Base-by-base conservation (phyloP, 2,797 vertebrate genomes). In the Anas acuta region DNA sequence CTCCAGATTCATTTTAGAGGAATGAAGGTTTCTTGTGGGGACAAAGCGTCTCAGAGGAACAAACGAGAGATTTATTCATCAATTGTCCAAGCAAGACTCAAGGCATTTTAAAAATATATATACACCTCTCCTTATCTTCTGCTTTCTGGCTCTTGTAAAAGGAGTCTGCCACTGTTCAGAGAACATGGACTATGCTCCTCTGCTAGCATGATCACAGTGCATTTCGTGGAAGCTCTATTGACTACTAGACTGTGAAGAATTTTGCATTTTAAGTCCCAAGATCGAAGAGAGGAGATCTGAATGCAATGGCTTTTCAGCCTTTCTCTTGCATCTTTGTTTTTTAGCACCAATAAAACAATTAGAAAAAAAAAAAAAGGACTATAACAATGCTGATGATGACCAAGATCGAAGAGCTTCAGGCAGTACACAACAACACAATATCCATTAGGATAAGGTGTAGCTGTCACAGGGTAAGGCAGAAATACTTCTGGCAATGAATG, bases 211-310 rank as follows among this genome's bases (percentile, higher is more conserved):
- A 57, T 67, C 69, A 73, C 37, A 57, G 54, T n/a, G 28, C 49
- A 65, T 61, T 69, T 94, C 81, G 39, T 8, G 13, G 33, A 62
- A 78, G 43, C 30, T 84, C 47, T 51, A 17, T 74, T 80, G 82
- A 39, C 57, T 67, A 23, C 28, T 61, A 80, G 43, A 64, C 54
- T 73, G 43, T 37, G 62, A 57, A 43, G 15, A 32, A 30, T 87
- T 13, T 70, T 87, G 43, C 71, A 91, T 76, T 87, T 88, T 30
- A 84, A 84, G 67, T 56, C 60, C 45, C 43, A 61, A 62, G 90
- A 89, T 58, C 57, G 53, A 77, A 92, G 80, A 61, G 39, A 35
- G 41, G 60, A 83, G 30, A 84, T 49, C 53, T 74, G 53, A 94
- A 78, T 30, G 60, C 35, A 74, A 26, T 47, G 33, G 28, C 39